Evolutionary conservation across 2,797 vertebrate species (phyloP), one percentile per base, ranked within the genome.

Genomic region (Gobio occitaniae): DNA sequence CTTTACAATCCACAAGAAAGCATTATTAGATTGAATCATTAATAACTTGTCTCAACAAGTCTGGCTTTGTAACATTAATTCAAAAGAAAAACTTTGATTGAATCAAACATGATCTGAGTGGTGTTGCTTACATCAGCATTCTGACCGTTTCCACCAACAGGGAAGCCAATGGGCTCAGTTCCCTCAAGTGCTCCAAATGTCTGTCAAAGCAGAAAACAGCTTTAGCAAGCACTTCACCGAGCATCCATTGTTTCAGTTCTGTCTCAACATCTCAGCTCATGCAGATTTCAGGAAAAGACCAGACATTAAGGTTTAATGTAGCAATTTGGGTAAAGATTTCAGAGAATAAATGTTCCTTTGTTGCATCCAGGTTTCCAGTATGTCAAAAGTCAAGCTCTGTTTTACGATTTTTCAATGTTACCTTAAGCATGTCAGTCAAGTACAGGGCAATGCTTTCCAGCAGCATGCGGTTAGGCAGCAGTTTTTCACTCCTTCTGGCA

Each of bases 121-220:
- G 29, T 29, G 52, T 52, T 17, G 95, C 98, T 97, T 91, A 99
- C 98, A 59, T 96, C 96, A 2, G 93, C 17, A 52, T 88, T 94
- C 72, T 95, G 93, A 56, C 90, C 92, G 1, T 87, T 94, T 77
- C 93, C 95, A 91, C 96, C 96, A 21, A 99, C 91, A 0, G 97
- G 97, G 91, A 99, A 99, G n/a, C 98, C 98, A 71, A 99, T 92
- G 3, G 94, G 61, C 4, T 96, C 96, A 0, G 96, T 93, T 76
- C 95, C 96, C 87, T 98, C 97, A 65, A 99, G 94, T 68, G 97
- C 97, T 36, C 98, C 98, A 80, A 99, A 99, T 21, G 96, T 91
- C 98, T 99, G 84, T 25, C 86, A 6, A 21, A 87, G 54, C n/a
- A 48, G 66, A 74, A 76, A 59, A 63, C 4, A 47, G 56, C 21